A percentile compares a stretch with the other conserved stretches of the same genome.
Evolutionary conservation across 2,797 vertebrate genomes (phyloP).

Genomic region (Platalea minor): DNA sequence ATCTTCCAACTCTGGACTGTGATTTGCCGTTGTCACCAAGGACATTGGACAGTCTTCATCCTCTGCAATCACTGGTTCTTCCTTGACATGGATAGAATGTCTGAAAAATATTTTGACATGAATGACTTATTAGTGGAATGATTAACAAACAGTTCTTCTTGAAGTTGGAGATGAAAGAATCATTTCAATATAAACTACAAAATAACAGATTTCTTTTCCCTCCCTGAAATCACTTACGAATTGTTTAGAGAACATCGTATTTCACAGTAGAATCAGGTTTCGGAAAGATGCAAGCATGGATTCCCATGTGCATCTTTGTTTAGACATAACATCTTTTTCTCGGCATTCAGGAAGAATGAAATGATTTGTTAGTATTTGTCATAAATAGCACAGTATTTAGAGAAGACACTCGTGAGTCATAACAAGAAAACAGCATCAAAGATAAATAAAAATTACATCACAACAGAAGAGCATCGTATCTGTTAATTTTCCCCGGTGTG

Average conservation of each 20-base stretch:
- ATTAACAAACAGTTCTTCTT: neutral
- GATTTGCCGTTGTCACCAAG: conserved; percentile 97
- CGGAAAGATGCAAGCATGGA: conserved; percentile 42
- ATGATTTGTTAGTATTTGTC: conserved; percentile 70
- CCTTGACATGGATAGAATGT: conserved; percentile 94
- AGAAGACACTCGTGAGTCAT: neutral
- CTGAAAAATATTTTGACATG: conserved; percentile 74
- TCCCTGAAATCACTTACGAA: conserved; percentile 8
- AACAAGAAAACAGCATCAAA: conserved; percentile 26
- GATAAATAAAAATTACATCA: conserved; percentile 27
- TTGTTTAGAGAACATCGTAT: conserved; percentile 28
- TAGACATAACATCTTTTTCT: conserved; percentile 49
- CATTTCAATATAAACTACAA: neutral
- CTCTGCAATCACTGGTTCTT: conserved; percentile 96
- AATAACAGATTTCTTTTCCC: neutral
- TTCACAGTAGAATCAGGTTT: conserved; percentile 28
- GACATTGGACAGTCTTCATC: conserved; percentile 99
- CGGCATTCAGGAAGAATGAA: conserved; percentile 62
- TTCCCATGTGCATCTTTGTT: conserved; percentile 67
- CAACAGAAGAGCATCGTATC: neutral
- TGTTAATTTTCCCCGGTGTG: neutral
- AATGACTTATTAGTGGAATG: neutral
- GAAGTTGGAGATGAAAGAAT: conserved; percentile 3
- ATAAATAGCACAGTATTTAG: conserved; percentile 47
- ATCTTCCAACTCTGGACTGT: conserved; percentile 98